A percentile compares a stretch with the other conserved stretches of the same genome.
Evolutionary conservation across 2,888 invertebrate species (phyloP).

Genomic region (Eugnorisma glareosa): DNA sequence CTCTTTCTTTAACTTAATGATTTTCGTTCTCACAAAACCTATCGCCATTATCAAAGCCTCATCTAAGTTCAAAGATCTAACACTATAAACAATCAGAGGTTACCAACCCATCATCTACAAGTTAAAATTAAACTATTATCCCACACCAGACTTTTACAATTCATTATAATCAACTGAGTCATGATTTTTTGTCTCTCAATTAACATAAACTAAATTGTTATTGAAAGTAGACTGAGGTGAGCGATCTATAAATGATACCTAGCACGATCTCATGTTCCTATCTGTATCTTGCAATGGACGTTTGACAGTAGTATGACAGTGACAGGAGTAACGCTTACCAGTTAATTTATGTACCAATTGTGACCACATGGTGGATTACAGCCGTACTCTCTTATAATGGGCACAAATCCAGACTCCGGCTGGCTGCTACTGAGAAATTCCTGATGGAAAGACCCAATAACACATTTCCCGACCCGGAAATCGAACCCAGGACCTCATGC

Average conservation of each 20-base stretch:
- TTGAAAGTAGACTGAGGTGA: slow-evolving; percentile 34
- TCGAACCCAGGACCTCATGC: neutral
- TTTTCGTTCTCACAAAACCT: neutral
- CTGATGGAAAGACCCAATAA: too few species aligned
- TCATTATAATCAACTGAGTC: slow-evolving; percentile 45
- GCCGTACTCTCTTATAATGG: neutral
- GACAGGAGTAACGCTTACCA: neutral
- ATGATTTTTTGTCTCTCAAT: slow-evolving; percentile 53
- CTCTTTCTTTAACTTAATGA: neutral
- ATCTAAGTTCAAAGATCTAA: slow-evolving; percentile 54
- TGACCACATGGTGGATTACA: neutral
- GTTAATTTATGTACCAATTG: neutral
- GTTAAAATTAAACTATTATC: slow-evolving; percentile 44
- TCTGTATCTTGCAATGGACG: neutral
- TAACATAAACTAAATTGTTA: slow-evolving; percentile 55
- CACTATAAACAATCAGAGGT: slow-evolving; percentile 48
- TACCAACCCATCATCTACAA: slow-evolving; percentile 38
- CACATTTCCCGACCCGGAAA: too few species aligned
- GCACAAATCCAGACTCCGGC: neutral
- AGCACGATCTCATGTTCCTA: neutral
- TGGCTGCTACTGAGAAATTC: too few species aligned
- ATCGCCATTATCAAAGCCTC: slow-evolving; percentile 20
- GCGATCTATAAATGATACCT: neutral
- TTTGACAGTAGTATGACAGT: neutral
- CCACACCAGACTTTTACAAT: slow-evolving; percentile 56